These are phyloP conservation scores for Nymphalis io DNA, from an alignment of 1,140 invertebrate genomes.

Conservation along the genomic window DNA sequence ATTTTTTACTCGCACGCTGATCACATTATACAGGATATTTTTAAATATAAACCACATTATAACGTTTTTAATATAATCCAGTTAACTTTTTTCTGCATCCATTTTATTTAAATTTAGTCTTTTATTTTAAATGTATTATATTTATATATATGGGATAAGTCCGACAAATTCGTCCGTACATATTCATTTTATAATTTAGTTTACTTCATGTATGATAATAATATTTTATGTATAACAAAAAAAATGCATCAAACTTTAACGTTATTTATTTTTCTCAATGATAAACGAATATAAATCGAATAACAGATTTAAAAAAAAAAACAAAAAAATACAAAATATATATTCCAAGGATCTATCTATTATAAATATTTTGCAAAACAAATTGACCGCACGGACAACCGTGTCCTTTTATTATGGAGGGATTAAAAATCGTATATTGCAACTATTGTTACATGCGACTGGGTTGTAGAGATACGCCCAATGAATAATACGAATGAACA, in stretches of 20 bases:
- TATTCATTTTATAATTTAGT: no score
- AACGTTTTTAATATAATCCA: not conserved
- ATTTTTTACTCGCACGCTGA: not conserved
- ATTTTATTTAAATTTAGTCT: not conserved
- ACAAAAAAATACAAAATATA: no score
- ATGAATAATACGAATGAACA: slow-evolving; percentile 72
- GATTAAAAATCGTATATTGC: slow-evolving; percentile 43
- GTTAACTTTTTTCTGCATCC: not conserved
- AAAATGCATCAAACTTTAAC: no score
- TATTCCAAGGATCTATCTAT: not conserved
- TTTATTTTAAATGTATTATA: not conserved
- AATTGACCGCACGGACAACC: slow-evolving; percentile 29
- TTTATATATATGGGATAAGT: no score
- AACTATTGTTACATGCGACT: slow-evolving; percentile 47
- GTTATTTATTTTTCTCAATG: no score
- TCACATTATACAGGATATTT: not conserved
- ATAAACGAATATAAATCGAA: not conserved
- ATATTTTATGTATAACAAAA: not conserved
- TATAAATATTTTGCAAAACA: slow-evolving; percentile 5
- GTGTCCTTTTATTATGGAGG: slow-evolving; percentile 31
- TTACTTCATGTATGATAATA: not conserved
- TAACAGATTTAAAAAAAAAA: not conserved
- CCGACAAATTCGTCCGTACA: no score
- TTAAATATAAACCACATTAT: slow-evolving; percentile 1
- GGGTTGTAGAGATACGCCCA: slow-evolving; percentile 60